Base-by-base conservation (phyloP, 2,888 invertebrate genomes). In the Plebejus argus region DNA sequence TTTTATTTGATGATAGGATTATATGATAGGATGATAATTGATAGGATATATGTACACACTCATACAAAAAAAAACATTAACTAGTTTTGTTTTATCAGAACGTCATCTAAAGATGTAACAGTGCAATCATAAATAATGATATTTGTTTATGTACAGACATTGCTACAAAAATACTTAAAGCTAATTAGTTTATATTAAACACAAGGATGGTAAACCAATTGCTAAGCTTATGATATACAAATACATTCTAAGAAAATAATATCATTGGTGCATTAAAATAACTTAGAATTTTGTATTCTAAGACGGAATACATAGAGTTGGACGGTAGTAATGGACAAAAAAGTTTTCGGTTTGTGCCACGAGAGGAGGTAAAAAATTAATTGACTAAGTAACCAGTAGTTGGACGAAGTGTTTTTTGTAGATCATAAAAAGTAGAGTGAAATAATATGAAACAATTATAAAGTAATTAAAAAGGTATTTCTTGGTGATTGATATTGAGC, bases 251-350 rank as follows among this genome's bases (percentile, higher is more conserved):
- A 74, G n/a, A 71, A 71, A 71, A 39, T 39, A 71, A 71, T 20
- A 71, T 3, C 39, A 39, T 39, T 15, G 49, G 74, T 74, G 49
- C 74, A 23, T 39, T 23, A 72, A 72, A 12, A 18, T 53, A 74
- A 74, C 49, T 74, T 74, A 45, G 20, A 23, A 49, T 74, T 74
- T 74, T 72, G 12, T 72, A 74, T 49, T 49, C 20, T 49, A 74
- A 74, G 74, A 74, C 74, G 74, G 74, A 45, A 49, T 74, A 49
- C 39, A 74, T 53, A 74, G n/a, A 71, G 12, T 74, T 74, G 74
- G 74, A 74, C 74, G 74, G 74, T 74, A 23, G 53, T 53, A 74
- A 28, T 74, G 74, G 74, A 53, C 74, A 74, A 53, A 72, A 49
- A 74, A 72, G 45, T 66, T 28, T 23, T 66, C 23, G 53, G 74